Base-by-base conservation (phyloP, 2,797 vertebrate genomes). In the Gymnoscopelus braueri region DNA sequence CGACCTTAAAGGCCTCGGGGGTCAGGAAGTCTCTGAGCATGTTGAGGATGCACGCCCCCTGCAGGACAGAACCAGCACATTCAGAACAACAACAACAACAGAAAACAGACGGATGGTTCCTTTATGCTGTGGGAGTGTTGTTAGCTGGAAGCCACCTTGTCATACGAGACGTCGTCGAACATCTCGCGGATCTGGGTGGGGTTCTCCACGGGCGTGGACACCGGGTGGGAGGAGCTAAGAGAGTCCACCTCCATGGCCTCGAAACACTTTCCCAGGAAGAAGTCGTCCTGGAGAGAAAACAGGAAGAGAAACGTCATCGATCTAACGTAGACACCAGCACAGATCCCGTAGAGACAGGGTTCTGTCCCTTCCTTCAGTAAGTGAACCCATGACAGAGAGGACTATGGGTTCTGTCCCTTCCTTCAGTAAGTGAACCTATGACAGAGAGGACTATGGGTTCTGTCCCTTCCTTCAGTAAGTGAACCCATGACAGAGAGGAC, bases 151-250 rank as follows among this genome's bases (percentile, higher is more conserved):
- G 19, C 19, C 19, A 98, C 97, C 96, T 98, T 98, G 11, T 95
- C 93, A 44, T 98, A 98, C 1, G 97, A 99, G 69, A 99, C 95
- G 0, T 94, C 85, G 58, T 98, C 97, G 72, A 98, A 98, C 95
- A 98, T 97, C 89, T 98, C 96, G 84, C 84, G 91, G 87, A 98
- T 98, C 88, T 98, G 93, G 55, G 94, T 89, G 75, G 96, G 95
- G 82, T 94, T 95, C 86, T 97, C 96, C 71, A 97, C 96, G 0
- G 91, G 89, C 19, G 92, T 94, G 52, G 96, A 97, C 59, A 98
- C 81, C 0, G 97, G 95, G 68, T 98, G 97, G 49, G 97, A 97
- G 2, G 96, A 97, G 88, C 91, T 95, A 47, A 98, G 88, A 1
- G 94, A 94, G 77, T 99, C 97, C 0, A 96, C 93, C 65, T 94